Evolutionary conservation across 2,797 vertebrate species (phyloP).

Genomic region (Pseudocheirus occidentalis): DNA sequence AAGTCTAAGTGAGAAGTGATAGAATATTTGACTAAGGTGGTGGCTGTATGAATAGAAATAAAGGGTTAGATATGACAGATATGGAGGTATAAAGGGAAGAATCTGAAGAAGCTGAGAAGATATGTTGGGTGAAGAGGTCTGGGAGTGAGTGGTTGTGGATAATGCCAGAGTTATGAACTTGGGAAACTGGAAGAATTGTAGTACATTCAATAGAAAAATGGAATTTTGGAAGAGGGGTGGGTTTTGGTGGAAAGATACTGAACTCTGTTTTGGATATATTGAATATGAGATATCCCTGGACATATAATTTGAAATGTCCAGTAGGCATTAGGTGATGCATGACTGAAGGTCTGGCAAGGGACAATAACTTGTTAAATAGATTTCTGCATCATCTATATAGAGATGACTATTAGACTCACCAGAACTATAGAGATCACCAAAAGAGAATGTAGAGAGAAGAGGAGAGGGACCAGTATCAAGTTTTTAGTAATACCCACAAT

Average conservation of each 20-base stretch:
- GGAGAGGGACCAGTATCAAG: not conserved
- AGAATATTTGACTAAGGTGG: not conserved
- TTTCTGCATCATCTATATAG: not conserved
- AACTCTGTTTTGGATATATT: not conserved
- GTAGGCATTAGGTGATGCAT: not conserved
- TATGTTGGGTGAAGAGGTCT: not conserved
- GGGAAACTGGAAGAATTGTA: not conserved
- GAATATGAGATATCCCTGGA: not conserved
- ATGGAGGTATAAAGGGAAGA: not conserved
- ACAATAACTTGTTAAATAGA: not conserved
- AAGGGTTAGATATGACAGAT: not conserved
- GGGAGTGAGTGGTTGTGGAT: not conserved
- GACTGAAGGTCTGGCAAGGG: not conserved
- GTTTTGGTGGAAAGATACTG: not conserved
- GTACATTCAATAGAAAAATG: not conserved
- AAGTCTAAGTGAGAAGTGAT: not conserved
- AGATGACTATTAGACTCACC: not conserved
- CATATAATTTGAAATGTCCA: not conserved
- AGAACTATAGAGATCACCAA: not conserved
- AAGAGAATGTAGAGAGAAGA: not conserved
- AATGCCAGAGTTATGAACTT: not conserved
- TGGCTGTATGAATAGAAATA: not conserved
- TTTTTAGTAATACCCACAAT: not conserved
- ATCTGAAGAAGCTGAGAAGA: not conserved
- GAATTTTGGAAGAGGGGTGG: not conserved